These are phyloP conservation scores for Arenaria interpres DNA, from an alignment of 2,113 vertebrate genomes.

Conservation along the genomic window DNA sequence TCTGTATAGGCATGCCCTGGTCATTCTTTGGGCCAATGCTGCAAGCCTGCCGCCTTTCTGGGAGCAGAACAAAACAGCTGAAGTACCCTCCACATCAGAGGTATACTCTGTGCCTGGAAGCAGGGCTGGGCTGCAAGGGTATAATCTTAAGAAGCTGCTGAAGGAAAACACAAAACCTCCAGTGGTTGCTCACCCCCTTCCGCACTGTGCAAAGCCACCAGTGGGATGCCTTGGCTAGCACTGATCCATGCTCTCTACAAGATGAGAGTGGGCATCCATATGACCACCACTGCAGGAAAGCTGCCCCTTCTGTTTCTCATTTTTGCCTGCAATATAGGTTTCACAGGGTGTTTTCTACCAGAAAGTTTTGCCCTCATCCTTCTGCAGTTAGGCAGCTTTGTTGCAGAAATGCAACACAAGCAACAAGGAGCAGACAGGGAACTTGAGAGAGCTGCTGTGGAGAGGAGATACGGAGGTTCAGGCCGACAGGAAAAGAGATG, in stretches of 20 bases:
- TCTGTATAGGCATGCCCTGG: neutral
- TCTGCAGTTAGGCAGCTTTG: neutral
- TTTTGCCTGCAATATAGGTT: neutral
- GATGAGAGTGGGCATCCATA: neutral
- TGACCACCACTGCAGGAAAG: neutral
- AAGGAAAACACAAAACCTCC: neutral
- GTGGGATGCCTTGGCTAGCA: neutral
- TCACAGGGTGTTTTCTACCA: neutral
- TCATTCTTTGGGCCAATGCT: neutral
- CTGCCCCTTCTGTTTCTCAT: neutral
- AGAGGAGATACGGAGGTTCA: neutral
- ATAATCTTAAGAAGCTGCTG: neutral
- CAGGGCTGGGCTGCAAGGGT: neutral
- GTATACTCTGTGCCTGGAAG: neutral
- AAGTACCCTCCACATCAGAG: neutral
- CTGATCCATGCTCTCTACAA: neutral
- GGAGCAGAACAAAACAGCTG: neutral
- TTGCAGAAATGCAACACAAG: neutral
- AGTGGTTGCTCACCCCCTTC: neutral
- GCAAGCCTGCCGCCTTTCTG: neutral
- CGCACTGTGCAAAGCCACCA: neutral
- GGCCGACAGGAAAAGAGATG: neutral
- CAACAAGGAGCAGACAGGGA: neutral
- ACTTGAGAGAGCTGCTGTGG: neutral
- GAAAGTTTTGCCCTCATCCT: neutral